Conservation (phyloP, 2,113 vertebrate species). For the Micromys minutus region DNA sequence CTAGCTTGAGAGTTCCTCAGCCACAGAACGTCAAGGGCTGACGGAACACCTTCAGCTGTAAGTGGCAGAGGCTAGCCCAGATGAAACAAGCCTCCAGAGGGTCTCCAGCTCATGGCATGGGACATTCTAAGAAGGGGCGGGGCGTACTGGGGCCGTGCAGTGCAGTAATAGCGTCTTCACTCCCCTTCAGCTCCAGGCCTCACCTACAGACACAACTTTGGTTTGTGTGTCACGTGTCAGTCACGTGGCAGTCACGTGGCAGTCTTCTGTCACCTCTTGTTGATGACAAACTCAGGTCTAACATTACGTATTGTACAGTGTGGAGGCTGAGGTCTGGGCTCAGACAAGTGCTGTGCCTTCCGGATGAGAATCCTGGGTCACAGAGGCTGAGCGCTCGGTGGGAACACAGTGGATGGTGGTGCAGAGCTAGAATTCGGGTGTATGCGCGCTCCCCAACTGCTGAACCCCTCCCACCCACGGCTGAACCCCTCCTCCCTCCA, state of each 20-base stretch:
- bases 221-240: not conserved
- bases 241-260: no score
- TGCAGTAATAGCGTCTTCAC: not conserved
- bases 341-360: no score
- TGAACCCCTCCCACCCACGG: no score
- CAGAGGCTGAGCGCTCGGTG: not conserved
- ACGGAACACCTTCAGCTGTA: not conserved
- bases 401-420: not conserved
- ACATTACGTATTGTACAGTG: not conserved
- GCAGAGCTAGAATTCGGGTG: not conserved
- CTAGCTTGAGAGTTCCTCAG: not conserved
- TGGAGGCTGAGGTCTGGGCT: not conserved
- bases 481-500: no score
- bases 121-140: accelerated
- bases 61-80: not conserved
- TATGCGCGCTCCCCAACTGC: not conserved
- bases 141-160: not conserved
- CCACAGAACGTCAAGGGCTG: no score
- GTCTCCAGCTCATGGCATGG: not conserved
- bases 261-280: not conserved
- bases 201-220: not conserved
- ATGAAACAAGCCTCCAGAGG: not conserved
- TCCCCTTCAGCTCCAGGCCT: not conserved
- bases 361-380: not conserved
- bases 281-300: not conserved